phyloP scores from a whole-genome alignment of 92 coral and sea anemone species.

The Siderastrea siderea region DNA sequence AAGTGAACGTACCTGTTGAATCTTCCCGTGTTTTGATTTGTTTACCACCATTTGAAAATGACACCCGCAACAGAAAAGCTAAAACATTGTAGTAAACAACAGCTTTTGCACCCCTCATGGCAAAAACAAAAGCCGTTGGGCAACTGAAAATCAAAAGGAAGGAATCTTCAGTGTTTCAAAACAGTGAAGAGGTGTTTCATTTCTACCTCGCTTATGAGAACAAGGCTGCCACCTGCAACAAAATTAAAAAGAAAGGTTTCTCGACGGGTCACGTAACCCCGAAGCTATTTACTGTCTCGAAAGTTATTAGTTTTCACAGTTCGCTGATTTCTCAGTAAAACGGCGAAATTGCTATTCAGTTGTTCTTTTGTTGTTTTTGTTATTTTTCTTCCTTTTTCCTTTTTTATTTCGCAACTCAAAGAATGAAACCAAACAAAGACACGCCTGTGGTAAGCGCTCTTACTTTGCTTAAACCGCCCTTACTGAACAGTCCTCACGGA shows the following conservation, averaged over 20 bases:
- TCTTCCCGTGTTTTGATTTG: neutral
- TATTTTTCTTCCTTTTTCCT: no score
- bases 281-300: neutral
- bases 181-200: neutral
- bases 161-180: no score
- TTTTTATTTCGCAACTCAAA: no score
- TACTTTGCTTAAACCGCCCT: no score
- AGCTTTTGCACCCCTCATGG: conserved; percentile 8
- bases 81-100: neutral
- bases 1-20: neutral
- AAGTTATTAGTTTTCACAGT: no score
- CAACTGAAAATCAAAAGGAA: neutral
- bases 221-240: neutral
- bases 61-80: conserved; percentile 3
- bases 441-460: no score
- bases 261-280: conserved; percentile 10
- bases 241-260: neutral
- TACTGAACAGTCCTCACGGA: no score
- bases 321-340: no score
- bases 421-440: no score
- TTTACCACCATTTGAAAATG: conserved; percentile 7
- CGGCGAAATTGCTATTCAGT: no score
- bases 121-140: neutral
- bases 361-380: no score
- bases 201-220: neutral